phyloP scores from a whole-genome alignment of 92 coral and sea anemone genomes.

The Porites cylindrica region DNA sequence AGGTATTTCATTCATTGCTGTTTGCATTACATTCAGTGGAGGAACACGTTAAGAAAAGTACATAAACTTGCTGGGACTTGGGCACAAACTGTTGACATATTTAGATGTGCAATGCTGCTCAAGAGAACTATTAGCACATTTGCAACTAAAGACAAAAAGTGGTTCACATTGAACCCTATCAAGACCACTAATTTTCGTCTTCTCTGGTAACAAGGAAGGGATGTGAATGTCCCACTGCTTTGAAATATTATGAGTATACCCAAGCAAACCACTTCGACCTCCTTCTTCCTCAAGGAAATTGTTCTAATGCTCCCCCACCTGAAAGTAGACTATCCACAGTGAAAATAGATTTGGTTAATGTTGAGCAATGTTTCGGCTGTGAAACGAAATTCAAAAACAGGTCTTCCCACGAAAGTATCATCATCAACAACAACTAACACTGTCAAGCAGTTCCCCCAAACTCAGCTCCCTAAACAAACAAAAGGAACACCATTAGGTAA shows the following conservation, averaged over 20 bases:
- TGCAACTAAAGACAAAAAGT: no score
- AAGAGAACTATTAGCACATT: no score
- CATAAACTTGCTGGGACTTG: slow-evolving; percentile 50
- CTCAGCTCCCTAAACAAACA: no score
- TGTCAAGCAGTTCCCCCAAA: no score
- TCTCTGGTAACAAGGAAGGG: no score
- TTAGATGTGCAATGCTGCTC: slow-evolving; percentile 69
- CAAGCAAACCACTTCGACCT: slow-evolving; percentile 63
- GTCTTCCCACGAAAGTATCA: slow-evolving; percentile 29
- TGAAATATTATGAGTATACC: slow-evolving; percentile 19
- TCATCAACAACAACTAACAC: slow-evolving; percentile 8
- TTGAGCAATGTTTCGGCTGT: slow-evolving; percentile 28
- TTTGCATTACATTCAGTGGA: slow-evolving; percentile 34
- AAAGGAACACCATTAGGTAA: no score
- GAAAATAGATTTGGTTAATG: slow-evolving; percentile 31
- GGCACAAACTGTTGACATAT: slow-evolving; percentile 79
- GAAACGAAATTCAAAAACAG: background rate
- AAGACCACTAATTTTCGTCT: no score
- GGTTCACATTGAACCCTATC: no score
- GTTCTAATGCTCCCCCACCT: slow-evolving; percentile 56
- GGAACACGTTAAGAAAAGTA: slow-evolving; percentile 34
- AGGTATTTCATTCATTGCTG: slow-evolving; percentile 30
- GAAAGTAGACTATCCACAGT: slow-evolving; percentile 41
- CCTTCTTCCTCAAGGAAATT: slow-evolving; percentile 32
- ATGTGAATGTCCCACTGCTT: no score